These are phyloP conservation scores for Tipula lateralis DNA, from an alignment of 2,888 invertebrate genomes.

Conservation along the genomic window DNA sequence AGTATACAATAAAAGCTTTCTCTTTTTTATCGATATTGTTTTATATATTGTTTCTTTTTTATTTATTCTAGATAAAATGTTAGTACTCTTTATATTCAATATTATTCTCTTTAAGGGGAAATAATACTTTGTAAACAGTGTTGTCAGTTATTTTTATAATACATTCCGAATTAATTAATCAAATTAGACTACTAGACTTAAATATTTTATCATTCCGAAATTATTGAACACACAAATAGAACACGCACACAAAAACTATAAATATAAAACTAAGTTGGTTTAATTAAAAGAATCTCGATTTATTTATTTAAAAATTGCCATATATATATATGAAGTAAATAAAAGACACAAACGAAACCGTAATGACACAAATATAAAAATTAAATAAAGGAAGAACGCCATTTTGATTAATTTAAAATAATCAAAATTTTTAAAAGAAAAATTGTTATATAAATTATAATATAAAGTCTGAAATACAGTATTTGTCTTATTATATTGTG, in stretches of 20 bases:
- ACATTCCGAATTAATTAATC: constrained; percentile 19
- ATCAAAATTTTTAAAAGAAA: not conserved
- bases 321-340: not conserved
- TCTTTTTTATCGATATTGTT: not conserved
- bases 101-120: constrained; percentile 5
- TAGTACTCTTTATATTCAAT: not conserved
- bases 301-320: constrained; percentile 19
- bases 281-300: not conserved
- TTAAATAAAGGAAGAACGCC: not conserved
- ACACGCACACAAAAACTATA: not conserved
- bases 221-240: not conserved
- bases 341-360: not conserved
- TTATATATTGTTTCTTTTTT: not conserved
- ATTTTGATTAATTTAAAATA: not conserved
- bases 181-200: constrained; percentile 11
- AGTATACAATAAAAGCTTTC: not conserved
- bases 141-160: not conserved
- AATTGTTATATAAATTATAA: not conserved
- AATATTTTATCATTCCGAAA: not conserved
- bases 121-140: not conserved
- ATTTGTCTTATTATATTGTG: not conserved
- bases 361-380: not conserved
- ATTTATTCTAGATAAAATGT: not conserved
- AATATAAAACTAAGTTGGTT: not conserved
- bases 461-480: constrained; percentile 13